Percentiles rank a stretch among this genome's conserved stretches.
phyloP scores from a whole-genome alignment of 2,797 vertebrate species.

The Gymnothorax reevesii region DNA sequence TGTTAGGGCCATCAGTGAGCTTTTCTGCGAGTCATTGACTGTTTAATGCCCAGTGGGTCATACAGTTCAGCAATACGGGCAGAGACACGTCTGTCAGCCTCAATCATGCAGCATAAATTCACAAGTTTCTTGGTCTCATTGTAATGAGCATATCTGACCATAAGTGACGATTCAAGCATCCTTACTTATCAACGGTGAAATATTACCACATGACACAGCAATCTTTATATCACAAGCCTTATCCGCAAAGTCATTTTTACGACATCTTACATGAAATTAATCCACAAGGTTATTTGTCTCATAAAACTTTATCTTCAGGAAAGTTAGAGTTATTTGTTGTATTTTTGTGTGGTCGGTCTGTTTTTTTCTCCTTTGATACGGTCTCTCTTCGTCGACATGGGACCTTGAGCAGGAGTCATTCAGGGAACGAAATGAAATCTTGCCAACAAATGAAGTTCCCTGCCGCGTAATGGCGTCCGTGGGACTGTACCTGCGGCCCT shows the following conservation, averaged over 20 bases:
- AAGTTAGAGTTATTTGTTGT: background rate
- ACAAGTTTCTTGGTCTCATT: background rate
- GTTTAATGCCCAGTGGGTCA: background rate
- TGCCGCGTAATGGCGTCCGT: conserved; percentile 47
- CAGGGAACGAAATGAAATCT: conserved; percentile 12
- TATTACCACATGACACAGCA: background rate
- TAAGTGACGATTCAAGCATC: background rate
- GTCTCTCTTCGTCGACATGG: background rate
- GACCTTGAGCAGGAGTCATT: background rate
- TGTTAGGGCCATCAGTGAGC: background rate
- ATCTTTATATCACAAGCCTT: background rate
- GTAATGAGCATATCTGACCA: background rate
- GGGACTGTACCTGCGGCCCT: conserved; percentile 40
- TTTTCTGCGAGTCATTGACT: background rate
- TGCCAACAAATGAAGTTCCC: conserved; percentile 13
- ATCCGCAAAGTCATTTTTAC: background rate
- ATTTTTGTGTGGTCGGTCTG: background rate
- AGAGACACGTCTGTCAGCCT: background rate
- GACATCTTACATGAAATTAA: background rate
- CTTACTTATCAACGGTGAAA: background rate
- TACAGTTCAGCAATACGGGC: background rate
- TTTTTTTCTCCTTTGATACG: background rate
- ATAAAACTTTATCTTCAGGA: background rate
- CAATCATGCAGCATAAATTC: background rate
- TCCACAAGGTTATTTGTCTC: background rate